Evolutionary conservation across 2,888 invertebrate species (phyloP), one percentile per base, ranked within the genome.

Genomic region (Limnephilus marmoratus): DNA sequence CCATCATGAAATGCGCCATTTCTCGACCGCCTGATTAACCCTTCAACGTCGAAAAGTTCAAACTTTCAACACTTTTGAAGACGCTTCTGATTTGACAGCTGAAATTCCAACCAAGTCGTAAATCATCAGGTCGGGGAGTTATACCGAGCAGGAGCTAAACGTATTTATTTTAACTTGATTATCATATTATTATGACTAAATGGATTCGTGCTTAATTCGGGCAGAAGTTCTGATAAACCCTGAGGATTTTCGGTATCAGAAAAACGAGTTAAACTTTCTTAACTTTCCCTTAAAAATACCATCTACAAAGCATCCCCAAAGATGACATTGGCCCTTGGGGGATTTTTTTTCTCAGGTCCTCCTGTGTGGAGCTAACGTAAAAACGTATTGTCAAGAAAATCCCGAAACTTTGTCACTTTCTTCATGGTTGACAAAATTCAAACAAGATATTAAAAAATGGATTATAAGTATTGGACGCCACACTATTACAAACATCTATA

Each of bases 21-120:
- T 90, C 90, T 41, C 29, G 37, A 90, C 90, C 88, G 88, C 88
- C 41, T 90, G 81, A 90, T 90, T 90, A 90, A 90, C 90, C 81
- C 90, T 81, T 90, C 90, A 90, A 88, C 88, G 88, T 88, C 88
- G 81, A 37, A 90, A 90, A 90, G 81, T 90, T 90, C 29, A n/a
- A 90, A 90, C 90, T 90, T 90, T 90, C 90, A 90, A 90, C 90
- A 90, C 90, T 90, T 88, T 81, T 90, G 90, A 81, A 90, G 90
- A 88, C 29, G 88, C 88, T 88, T 88, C 68, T 34, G 88, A 88
- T 88, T 88, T 88, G 88, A 88, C 88, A 88, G 88, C 68, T 68
- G 88, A 88, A 88, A 88, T 88, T 53, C 68, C 68, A 88, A 80
- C 34, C 53, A 88, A 88, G 88, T 88, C 88, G 88, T 88, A 88